Percentiles rank a stretch among this genome's conserved stretches.
Evolutionary conservation across 2,113 vertebrate genomes (phyloP).

Genomic region (Monopterus albus): DNA sequence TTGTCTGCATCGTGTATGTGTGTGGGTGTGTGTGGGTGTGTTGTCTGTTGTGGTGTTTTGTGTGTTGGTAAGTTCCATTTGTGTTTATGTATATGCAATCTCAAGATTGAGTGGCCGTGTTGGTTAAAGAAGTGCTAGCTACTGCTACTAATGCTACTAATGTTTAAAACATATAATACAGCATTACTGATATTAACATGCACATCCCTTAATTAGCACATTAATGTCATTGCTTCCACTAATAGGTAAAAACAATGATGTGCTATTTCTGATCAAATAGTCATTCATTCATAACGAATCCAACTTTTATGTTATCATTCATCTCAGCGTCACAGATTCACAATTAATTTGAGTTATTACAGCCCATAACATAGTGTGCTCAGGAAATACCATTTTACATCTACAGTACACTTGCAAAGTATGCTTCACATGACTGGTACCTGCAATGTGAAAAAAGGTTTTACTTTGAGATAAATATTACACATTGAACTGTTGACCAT

Average conservation of each 20-base stretch:
- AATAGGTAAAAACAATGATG: slow-evolving; percentile 21
- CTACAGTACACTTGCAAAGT: neutral
- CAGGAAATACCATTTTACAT: slow-evolving; percentile 10
- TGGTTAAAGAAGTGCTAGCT: slow-evolving; percentile 27
- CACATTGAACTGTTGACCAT: neutral
- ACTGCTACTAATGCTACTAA: too few relatives aligned
- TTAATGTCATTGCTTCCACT: slow-evolving; percentile 28
- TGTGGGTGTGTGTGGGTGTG: slow-evolving; percentile 1
- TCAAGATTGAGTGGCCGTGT: slow-evolving; percentile 91
- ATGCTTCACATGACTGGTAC: slow-evolving; percentile 14
- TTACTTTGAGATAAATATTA: neutral
- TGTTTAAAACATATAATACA: too few relatives aligned
- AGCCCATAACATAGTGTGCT: slow-evolving; percentile 48
- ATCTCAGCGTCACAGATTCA: slow-evolving; percentile 49
- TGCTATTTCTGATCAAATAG: too few relatives aligned
- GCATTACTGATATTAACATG: slow-evolving; percentile 58
- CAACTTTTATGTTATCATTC: slow-evolving; percentile 47
- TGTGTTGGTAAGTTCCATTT: slow-evolving; percentile 43
- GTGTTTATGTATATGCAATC: slow-evolving; percentile 83
- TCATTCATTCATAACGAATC: too few relatives aligned
- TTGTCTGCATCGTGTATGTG: slow-evolving; percentile 8
- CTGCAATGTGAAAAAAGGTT: neutral
- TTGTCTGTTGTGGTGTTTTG: slow-evolving; percentile 24
- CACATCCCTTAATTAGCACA: slow-evolving; percentile 16
- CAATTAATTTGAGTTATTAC: slow-evolving; percentile 39